Conservation (phyloP, 2,113 vertebrate genomes). For the Burhinus bistriatus region DNA sequence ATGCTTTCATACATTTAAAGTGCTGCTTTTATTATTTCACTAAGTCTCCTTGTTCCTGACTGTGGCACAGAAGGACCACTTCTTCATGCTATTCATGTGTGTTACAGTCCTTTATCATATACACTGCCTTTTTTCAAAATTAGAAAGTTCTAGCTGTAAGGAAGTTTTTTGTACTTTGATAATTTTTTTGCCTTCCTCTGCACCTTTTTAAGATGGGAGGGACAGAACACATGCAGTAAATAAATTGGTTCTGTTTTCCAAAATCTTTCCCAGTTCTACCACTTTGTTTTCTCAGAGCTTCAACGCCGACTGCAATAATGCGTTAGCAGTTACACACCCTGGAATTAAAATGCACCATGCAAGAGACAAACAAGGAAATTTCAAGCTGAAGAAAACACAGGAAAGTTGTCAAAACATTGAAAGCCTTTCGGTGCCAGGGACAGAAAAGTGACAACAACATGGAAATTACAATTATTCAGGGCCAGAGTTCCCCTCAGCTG, state of each 20-base stretch:
- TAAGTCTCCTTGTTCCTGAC: not conserved
- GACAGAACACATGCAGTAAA: not conserved
- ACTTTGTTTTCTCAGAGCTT: not conserved
- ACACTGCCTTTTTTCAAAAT: not conserved
- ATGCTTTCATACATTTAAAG: not conserved
- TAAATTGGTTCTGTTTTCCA: not conserved
- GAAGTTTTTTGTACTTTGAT: not conserved
- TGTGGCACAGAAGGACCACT: not conserved
- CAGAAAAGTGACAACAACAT: not conserved
- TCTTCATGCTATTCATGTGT: not conserved
- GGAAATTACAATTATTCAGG: constrained; percentile 20
- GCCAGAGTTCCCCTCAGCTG: not conserved
- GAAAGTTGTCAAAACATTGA: not conserved
- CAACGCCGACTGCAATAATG: not conserved
- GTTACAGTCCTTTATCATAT: not conserved
- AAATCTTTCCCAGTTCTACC: not conserved
- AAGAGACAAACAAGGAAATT: not conserved
- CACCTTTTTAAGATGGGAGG: not conserved
- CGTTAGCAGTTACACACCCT: not conserved
- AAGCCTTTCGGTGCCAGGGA: not conserved
- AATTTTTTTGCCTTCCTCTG: not conserved
- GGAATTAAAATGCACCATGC: not conserved
- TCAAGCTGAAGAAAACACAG: not conserved
- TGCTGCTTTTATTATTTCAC: not conserved
- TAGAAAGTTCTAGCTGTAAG: not conserved